Evolutionary conservation across 2,888 invertebrate species (phyloP).

Genomic region (Lepidocyrtoides sp.): DNA sequence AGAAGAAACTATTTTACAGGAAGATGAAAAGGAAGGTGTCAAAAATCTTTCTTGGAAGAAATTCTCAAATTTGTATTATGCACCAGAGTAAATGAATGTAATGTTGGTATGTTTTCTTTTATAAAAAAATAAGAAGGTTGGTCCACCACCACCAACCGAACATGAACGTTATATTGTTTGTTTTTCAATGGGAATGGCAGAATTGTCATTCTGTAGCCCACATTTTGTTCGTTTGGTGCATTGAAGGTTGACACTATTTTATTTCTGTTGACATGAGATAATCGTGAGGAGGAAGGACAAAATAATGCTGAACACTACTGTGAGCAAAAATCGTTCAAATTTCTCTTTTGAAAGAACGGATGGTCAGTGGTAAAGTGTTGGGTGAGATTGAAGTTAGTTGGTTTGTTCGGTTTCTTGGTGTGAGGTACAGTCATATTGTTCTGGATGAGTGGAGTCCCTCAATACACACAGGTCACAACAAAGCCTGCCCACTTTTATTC

Average conservation of each 20-base stretch:
- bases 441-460: conserved; percentile 63
- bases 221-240: not conserved
- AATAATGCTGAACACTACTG: not conserved
- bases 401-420: conserved; percentile 53
- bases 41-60: conserved; percentile 32
- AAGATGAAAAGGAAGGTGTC: not conserved
- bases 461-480: conserved; percentile 68
- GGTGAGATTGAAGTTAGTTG: conserved; percentile 32
- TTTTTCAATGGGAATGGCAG: not conserved
- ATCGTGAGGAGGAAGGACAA: not conserved
- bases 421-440: conserved; percentile 74
- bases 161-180: not conserved
- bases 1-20: not conserved
- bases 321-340: not conserved
- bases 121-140: not conserved
- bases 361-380: not conserved
- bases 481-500: conserved; percentile 68
- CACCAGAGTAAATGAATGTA: not conserved
- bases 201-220: conserved; percentile 42
- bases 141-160: not conserved
- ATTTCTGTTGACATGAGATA: conserved; percentile 8
- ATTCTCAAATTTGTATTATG: too few relatives aligned
- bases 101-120: not conserved
- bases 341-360: not conserved
- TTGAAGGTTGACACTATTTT: conserved; percentile 51